Evolutionary conservation across 2,113 vertebrate genomes (phyloP).

Genomic region (Xerus inauris): DNA sequence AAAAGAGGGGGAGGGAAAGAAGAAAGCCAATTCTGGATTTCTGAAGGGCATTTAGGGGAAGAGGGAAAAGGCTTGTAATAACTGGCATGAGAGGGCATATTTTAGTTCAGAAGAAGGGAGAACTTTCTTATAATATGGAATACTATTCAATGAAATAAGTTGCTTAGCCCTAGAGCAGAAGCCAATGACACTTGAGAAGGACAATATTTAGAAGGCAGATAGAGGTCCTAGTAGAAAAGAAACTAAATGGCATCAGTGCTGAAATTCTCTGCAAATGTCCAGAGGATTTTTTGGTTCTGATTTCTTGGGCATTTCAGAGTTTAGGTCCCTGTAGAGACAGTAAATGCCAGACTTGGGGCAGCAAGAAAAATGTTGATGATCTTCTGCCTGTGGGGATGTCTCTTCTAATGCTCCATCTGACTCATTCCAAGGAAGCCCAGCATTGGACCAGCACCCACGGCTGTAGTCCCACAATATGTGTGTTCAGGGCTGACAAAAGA

Average conservation of each 20-base stretch:
- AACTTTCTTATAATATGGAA: neutral
- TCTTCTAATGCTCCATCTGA: neutral
- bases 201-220: rapidly evolving
- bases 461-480: neutral
- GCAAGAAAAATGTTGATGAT: neutral
- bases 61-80: too few relatives aligned
- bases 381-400: neutral
- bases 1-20: neutral
- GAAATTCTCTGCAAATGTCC: neutral
- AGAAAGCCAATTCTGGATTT: neutral
- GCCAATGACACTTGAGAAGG: neutral
- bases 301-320: neutral
- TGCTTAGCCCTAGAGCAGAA: neutral
- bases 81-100: neutral
- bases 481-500: neutral
- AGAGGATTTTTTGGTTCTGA: neutral
- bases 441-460: neutral
- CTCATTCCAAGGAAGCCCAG: neutral
- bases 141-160: too few relatives aligned
- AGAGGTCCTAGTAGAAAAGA: neutral
- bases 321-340: neutral
- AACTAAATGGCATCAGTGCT: rapidly evolving
- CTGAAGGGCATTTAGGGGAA: neutral
- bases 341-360: neutral
- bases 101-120: neutral